These are phyloP conservation scores for Danionella cerebrum DNA, from an alignment of 2,113 vertebrate species.

Conservation along the genomic window DNA sequence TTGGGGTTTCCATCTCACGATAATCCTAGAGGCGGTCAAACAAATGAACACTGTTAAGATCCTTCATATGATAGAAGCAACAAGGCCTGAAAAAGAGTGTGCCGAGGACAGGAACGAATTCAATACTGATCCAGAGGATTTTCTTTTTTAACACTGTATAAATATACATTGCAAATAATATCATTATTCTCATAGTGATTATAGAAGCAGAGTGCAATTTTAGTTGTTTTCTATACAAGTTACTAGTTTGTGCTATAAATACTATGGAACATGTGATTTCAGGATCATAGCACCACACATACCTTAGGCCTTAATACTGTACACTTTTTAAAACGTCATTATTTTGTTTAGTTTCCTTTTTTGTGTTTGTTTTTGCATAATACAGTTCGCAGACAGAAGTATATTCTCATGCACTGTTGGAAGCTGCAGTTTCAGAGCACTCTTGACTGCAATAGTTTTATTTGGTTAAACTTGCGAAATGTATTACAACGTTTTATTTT, in stretches of 20 bases:
- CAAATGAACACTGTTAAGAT: constrained; percentile 81
- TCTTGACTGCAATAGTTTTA: no score
- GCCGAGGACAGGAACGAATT: background rate
- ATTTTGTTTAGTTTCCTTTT: constrained; percentile 57
- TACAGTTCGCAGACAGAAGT: constrained; percentile 82
- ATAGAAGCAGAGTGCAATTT: constrained; percentile 99
- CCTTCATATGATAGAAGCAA: constrained; percentile 80
- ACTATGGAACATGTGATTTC: constrained; percentile 98
- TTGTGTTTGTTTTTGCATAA: constrained; percentile 84
- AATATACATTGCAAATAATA: constrained; percentile 99
- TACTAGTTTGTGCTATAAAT: constrained; percentile 99
- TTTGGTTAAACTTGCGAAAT: no score
- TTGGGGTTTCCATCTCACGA: no score
- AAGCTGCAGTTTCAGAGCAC: no score
- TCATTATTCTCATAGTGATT: constrained; percentile 99
- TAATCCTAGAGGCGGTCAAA: no score
- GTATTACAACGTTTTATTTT: no score
- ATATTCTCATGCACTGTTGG: no score
- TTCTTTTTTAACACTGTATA: constrained; percentile 83
- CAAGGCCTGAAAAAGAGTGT: constrained; percentile 95
- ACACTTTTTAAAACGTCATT: constrained; percentile 81
- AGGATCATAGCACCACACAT: constrained; percentile 99
- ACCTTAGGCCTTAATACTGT: constrained; percentile 99
- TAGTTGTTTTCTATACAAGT: constrained; percentile 78
- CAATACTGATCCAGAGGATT: constrained; percentile 86